phyloP scores from a whole-genome alignment of 2,888 invertebrate genomes.

The Torymus texanus region DNA sequence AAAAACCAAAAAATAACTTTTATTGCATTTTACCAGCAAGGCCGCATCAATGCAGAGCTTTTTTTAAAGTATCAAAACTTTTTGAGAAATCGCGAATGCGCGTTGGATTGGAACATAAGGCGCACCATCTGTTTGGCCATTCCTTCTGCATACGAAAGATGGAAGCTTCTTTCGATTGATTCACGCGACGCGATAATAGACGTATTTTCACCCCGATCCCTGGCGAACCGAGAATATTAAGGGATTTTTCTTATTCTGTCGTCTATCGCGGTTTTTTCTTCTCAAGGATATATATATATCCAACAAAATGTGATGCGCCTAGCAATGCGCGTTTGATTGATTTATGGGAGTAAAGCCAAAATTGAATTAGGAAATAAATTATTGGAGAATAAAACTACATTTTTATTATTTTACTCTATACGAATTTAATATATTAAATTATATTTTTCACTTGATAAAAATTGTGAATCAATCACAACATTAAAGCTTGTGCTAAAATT shows the following conservation, averaged over 20 bases:
- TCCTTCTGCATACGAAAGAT: background rate
- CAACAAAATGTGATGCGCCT: no score
- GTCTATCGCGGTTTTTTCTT: background rate
- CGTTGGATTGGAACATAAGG: background rate
- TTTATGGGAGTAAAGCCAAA: no score
- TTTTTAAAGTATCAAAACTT: slow-evolving; percentile 10
- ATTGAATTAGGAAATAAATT: no score
- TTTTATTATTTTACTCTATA: no score
- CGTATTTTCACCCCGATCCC: background rate
- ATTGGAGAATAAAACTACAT: no score
- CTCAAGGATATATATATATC: no score
- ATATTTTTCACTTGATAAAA: no score
- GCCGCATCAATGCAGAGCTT: background rate
- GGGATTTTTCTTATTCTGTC: background rate
- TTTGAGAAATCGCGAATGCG: slow-evolving; percentile 28
- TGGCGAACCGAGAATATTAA: slow-evolving; percentile 25
- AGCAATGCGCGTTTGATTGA: no score
- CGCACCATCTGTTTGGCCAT: background rate
- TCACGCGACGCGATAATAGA: slow-evolving; percentile 37
- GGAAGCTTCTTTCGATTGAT: slow-evolving; percentile 40
- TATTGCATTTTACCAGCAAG: background rate
- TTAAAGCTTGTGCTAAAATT: no score
- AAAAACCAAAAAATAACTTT: background rate
- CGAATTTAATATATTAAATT: no score
- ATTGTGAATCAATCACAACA: no score